Conservation (phyloP, 2,797 vertebrate species). For the Nyctalus aviator region DNA sequence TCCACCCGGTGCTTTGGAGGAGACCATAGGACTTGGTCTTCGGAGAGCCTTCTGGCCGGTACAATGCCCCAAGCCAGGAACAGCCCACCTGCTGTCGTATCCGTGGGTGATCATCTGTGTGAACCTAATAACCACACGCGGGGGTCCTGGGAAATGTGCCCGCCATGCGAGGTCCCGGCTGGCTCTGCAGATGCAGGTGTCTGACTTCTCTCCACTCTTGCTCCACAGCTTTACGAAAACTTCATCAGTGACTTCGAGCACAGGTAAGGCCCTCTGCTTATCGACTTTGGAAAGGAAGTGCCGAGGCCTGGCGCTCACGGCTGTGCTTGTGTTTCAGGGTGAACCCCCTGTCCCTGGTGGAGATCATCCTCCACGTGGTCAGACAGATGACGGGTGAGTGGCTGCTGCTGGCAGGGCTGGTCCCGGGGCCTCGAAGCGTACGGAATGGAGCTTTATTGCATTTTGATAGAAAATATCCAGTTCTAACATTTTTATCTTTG, state of each 20-base stretch:
- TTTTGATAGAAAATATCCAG: neutral
- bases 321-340: constrained; percentile 89
- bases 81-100: neutral
- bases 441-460: neutral
- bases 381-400: constrained; percentile 94
- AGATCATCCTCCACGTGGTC: constrained; percentile 96
- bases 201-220: constrained; percentile 50
- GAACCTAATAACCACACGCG: neutral
- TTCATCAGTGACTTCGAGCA: constrained; percentile 99
- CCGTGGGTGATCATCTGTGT: neutral
- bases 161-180: neutral
- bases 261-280: constrained; percentile 88
- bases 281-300: neutral
- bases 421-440: neutral
- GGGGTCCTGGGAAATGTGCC: neutral
- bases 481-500: neutral
- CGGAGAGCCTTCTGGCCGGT: neutral
- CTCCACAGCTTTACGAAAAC: constrained; percentile 95
- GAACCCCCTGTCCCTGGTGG: constrained; percentile 97
- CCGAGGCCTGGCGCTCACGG: neutral
- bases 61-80: neutral
- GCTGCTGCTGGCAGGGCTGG: neutral
- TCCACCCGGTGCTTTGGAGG: neutral
- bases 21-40: neutral
- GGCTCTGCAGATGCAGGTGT: neutral